Evolutionary conservation across 2,113 vertebrate genomes (phyloP).

Genomic region (Serilophus lunatus): DNA sequence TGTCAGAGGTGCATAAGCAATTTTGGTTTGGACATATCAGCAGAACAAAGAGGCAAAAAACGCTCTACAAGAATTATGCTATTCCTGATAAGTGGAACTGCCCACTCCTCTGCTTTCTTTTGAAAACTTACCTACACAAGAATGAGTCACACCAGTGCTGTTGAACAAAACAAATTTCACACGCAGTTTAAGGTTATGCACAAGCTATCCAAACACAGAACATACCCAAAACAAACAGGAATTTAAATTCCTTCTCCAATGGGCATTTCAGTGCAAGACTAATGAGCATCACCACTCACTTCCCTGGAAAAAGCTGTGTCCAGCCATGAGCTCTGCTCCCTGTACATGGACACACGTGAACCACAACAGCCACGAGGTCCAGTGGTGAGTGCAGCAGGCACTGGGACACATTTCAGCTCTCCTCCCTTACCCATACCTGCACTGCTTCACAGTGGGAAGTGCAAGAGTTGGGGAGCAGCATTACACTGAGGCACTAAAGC

Average conservation of each 20-base stretch:
- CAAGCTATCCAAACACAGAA: background rate
- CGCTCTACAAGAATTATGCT: background rate
- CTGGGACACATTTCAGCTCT: background rate
- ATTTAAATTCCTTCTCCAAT: background rate
- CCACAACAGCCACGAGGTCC: background rate
- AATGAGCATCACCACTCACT: background rate
- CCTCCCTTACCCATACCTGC: background rate
- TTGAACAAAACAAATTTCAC: constrained; percentile 31
- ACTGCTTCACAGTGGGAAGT: background rate
- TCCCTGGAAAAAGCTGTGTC: background rate
- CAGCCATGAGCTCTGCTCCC: background rate
- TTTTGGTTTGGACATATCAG: background rate
- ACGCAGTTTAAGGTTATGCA: background rate
- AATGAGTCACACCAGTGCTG: constrained; percentile 16
- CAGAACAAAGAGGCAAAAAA: background rate
- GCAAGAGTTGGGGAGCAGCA: background rate
- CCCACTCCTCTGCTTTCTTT: constrained; percentile 15
- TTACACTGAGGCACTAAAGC: background rate
- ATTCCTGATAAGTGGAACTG: constrained; percentile 9
- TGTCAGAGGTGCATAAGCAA: background rate
- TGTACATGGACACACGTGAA: fast-evolving
- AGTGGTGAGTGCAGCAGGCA: background rate
- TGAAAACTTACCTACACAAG: constrained; percentile 16
- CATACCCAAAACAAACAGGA: background rate
- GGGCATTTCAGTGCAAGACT: background rate